These are phyloP conservation scores for Arenaria interpres DNA, from an alignment of 2,113 vertebrate genomes.

Conservation along the genomic window DNA sequence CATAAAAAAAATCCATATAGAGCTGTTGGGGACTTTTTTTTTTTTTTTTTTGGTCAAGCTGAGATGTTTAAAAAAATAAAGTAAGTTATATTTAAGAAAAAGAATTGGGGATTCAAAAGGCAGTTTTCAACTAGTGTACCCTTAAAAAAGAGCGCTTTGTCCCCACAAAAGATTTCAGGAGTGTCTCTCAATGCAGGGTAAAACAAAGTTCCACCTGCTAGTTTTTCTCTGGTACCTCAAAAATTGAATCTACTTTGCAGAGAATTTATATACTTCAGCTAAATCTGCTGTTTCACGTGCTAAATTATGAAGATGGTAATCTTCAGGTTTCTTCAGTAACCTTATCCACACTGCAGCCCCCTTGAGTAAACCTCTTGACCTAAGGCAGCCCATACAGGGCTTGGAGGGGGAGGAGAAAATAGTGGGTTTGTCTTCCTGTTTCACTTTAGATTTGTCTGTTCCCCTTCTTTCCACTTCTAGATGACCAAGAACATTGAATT, in stretches of 20 bases:
- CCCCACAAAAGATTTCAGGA: not conserved
- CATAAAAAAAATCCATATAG: not conserved
- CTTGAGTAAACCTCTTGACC: not conserved
- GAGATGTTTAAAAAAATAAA: not conserved
- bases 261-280: not conserved
- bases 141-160: not conserved
- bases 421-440: not conserved
- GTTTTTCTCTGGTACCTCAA: not conserved
- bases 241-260: not conserved
- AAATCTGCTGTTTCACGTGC: not conserved
- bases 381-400: rapidly evolving
- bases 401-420: not conserved
- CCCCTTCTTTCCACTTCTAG: not conserved
- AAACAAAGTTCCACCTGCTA: not conserved
- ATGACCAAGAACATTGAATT: not conserved
- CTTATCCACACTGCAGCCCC: not conserved
- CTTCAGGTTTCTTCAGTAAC: not conserved
- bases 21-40: not conserved
- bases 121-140: rapidly evolving
- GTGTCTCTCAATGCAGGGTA: not conserved
- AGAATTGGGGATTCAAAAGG: not conserved
- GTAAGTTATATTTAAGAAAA: not conserved
- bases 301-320: not conserved
- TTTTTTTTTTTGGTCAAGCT: not conserved
- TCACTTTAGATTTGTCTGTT: not conserved